These are phyloP conservation scores for Archips crataeganus DNA, from an alignment of 2,888 invertebrate genomes.

Conservation along the genomic window DNA sequence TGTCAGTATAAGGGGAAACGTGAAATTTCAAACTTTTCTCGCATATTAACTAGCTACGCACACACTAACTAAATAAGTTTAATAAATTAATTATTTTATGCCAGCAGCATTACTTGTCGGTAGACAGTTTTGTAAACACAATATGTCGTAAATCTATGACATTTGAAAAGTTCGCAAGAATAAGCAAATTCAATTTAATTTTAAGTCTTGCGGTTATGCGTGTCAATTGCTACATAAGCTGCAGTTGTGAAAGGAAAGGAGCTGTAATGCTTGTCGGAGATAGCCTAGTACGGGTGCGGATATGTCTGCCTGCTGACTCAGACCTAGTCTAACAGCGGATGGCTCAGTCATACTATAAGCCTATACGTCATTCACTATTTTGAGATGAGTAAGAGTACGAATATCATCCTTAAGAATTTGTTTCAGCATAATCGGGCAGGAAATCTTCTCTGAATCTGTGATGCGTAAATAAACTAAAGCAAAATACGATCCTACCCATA, in stretches of 20 bases:
- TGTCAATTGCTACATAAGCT: slow-evolving; percentile 22
- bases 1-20: neutral
- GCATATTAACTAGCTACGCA: neutral
- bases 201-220: slow-evolving; percentile 29
- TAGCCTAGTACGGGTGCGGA: slow-evolving; percentile 42
- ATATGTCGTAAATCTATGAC: slow-evolving; percentile 25
- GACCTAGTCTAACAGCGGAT: slow-evolving; percentile 26
- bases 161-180: slow-evolving; percentile 36
- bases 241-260: slow-evolving; percentile 13
- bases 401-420: neutral
- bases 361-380: slow-evolving; percentile 33
- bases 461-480: neutral
- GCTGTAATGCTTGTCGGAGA: slow-evolving; percentile 31
- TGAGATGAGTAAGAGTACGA: neutral
- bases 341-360: slow-evolving; percentile 27
- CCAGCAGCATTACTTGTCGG: too few species aligned
- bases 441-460: neutral
- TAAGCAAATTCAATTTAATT: slow-evolving; percentile 31
- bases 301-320: slow-evolving; percentile 42
- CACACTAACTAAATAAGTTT: too few species aligned
- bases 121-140: slow-evolving; percentile 17
- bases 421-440: too few species aligned
- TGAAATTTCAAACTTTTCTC: slow-evolving; percentile 8
- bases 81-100: too few species aligned
- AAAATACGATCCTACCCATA: neutral